Evolutionary conservation across 1,140 invertebrate genomes (phyloP), one percentile per base, ranked within the genome.

Genomic region (Oreohelix idahoensis): DNA sequence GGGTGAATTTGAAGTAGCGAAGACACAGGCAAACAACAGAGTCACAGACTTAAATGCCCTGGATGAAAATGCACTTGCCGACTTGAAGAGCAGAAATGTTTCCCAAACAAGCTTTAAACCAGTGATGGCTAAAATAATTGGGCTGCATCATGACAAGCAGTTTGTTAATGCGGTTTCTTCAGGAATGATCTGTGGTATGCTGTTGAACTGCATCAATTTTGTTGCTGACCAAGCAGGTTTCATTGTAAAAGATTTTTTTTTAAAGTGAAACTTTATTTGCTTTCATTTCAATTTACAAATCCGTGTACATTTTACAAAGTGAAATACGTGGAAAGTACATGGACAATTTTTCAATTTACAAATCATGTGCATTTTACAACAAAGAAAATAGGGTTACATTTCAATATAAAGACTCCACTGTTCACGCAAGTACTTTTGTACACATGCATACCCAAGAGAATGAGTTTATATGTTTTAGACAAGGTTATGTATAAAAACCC

Each of bases 181-280:
- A 78, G 98, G 97, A 0, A 94, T 97, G 91, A 96, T 98, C 93
- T 98, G 97, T 93, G 98, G 97, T 32, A 93, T 99, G 81, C 93
- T 99, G 84, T 93, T 99, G 77, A 97, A 99, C 91, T 94, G 94
- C 87, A 99, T 98, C 0, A 93, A 91, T 85, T 99, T 99, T 92
- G 97, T 95, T 91, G 98, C 98, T 15, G 98, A 99, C 93, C 97
- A 98, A 93, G 99, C 99, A 88, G 99, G 99, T 26, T 99, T 87
- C 98, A 95, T 92, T 99, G 99, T 93, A 97, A 98, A 92, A 99
- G 98, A 32, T 98, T 97, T 87, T 95, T 99, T 89, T 95, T 96
- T 0, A 98, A 98, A 94, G 92, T n/a, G n/a, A n/a, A n/a, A n/a
- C n/a, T n/a, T n/a, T n/a, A n/a, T n/a, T n/a, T n/a, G n/a, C n/a